These are phyloP conservation scores for Calameuta pallipes DNA, from an alignment of 2,888 invertebrate genomes.

Conservation along the genomic window DNA sequence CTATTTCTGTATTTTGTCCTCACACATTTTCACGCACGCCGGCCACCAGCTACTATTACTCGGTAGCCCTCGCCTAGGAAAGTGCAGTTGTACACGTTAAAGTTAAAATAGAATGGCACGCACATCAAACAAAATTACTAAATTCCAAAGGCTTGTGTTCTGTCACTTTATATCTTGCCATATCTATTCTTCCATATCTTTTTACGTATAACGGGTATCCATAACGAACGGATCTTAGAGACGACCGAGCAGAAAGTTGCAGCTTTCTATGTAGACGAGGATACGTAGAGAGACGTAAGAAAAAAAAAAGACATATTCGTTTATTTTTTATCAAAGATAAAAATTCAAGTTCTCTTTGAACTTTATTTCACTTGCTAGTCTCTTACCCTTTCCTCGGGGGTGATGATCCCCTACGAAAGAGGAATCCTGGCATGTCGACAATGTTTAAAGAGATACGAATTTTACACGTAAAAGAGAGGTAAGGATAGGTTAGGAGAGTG, in stretches of 20 bases:
- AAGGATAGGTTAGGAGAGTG: background rate
- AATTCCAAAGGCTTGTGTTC: constrained; percentile 14
- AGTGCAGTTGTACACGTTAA: constrained; percentile 49
- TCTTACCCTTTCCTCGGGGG: background rate
- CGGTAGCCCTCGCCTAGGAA: constrained; percentile 24
- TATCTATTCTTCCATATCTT: background rate
- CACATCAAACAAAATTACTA: constrained; percentile 50
- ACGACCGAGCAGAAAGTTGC: background rate
- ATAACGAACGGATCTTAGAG: background rate
- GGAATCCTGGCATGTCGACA: background rate
- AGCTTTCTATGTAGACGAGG: background rate
- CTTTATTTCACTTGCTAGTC: background rate
- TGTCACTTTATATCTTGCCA: background rate
- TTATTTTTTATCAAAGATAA: background rate
- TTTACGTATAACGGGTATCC: background rate
- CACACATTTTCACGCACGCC: constrained; percentile 40
- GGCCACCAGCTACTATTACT: constrained; percentile 5
- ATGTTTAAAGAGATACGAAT: background rate
- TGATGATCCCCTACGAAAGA: background rate
- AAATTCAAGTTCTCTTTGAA: background rate
- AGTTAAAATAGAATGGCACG: constrained; percentile 57
- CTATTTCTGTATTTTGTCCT: constrained; percentile 58
- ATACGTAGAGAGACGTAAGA: background rate
- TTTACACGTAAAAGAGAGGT: background rate
- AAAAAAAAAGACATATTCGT: background rate